Conservation (phyloP, 2,888 invertebrate genomes). For the Brachycybe producta region DNA sequence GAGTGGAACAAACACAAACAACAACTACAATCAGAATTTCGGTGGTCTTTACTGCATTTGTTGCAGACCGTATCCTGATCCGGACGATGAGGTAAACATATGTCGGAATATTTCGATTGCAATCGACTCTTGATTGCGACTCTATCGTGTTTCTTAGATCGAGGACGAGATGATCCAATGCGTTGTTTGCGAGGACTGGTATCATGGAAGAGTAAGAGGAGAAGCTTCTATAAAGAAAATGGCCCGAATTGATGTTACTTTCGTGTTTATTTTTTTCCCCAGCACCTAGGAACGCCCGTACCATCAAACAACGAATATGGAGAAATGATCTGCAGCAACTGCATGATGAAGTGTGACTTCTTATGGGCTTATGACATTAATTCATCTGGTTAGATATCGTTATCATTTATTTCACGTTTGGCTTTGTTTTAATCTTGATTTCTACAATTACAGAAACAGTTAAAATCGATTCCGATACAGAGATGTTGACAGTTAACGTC, state of each 20-base stretch:
- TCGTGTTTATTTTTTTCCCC: constrained; percentile 1
- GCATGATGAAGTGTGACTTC: constrained; percentile 63
- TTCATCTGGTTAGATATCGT: not conserved
- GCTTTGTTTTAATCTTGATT: not conserved
- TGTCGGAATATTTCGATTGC: not conserved
- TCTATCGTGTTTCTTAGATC: constrained; percentile 28
- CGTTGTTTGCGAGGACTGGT: constrained; percentile 95
- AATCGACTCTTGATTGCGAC: not conserved
- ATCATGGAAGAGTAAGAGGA: constrained; percentile 56
- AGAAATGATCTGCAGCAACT: constrained; percentile 70
- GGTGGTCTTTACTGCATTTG: constrained; percentile 84
- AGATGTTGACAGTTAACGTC: too few relatives aligned
- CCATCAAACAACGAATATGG: constrained; percentile 41
- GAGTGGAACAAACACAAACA: constrained; percentile 51
- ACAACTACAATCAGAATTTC: constrained; percentile 87
- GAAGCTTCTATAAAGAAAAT: too few relatives aligned
- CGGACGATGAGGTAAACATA: constrained; percentile 48
- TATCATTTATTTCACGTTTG: not conserved
- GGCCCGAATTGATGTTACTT: not conserved
- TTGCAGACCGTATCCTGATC: constrained; percentile 85
- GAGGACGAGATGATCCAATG: constrained; percentile 96
- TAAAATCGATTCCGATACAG: not conserved
- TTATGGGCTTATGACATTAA: constrained; percentile 48
- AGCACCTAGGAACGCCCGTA: constrained; percentile 25
- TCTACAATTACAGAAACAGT: not conserved